Base-by-base conservation (phyloP, 1,140 invertebrate genomes). In the Drosophila tsacasi region DNA sequence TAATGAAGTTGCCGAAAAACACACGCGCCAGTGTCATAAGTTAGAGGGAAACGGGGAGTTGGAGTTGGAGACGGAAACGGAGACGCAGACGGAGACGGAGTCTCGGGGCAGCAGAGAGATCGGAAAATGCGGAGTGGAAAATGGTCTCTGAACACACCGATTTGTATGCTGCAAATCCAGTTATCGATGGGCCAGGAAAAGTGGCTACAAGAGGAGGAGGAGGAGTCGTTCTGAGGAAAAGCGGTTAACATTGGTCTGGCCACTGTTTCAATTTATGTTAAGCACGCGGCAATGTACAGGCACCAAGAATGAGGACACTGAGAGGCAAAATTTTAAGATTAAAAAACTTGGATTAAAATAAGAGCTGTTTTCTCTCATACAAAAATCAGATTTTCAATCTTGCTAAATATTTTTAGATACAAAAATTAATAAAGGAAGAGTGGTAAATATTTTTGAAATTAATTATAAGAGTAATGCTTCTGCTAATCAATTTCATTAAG, bases 1-100 rank as follows among this genome's bases (percentile, higher is more conserved):
- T 89, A 89, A 89, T 89, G 85, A 90, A 89, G 85, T 89, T 85
- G 86, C 85, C 84, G 77, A 81, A 84, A 89, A 90, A 90, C 81
- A 89, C 85, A 85, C 85, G 81, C 78, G 65, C 78, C 78, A 79
- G 85, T 76, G 78, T 90, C 84, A 90, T 89, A 89, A 89, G 81
- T 89, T 79, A 89, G 57, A 71, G 37, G 67, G 67, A 46, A 25
- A 32, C 5, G 65, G 32, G 68, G 15, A 44, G 40, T 27, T 6
- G 25, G 39, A 49, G 35, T 17, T n/a, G 17, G 23, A 7, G 54
- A 30, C 2, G 30, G 3, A 49, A 9, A 27, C 4, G 2, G 17
- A 25, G 46, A 2, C 37, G 17, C n/a, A 49, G 35, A n/a, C 15
- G 69, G n/a, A 58, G 40, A 15, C 5, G 25, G 39, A 49, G 40